phyloP scores from a whole-genome alignment of 2,113 vertebrate species.

The Seriola aureovittata region DNA sequence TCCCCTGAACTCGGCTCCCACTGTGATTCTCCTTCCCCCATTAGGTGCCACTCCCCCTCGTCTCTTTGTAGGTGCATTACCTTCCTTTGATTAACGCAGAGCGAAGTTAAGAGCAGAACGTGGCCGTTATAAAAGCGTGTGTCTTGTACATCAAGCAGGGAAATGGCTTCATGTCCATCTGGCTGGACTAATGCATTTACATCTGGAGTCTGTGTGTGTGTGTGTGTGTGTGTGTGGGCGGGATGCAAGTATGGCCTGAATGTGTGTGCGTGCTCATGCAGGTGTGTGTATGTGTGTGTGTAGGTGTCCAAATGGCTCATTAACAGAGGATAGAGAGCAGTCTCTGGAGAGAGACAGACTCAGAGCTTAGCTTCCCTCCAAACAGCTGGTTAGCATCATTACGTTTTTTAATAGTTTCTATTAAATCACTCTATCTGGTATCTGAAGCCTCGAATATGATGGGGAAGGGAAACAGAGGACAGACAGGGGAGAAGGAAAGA shows the following conservation, averaged over 20 bases:
- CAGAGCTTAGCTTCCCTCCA: constrained; percentile 22
- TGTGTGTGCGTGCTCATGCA: not conserved
- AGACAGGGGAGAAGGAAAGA: not conserved
- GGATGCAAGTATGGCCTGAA: not conserved
- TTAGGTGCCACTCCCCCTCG: constrained; percentile 23
- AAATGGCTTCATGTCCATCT: constrained; percentile 19
- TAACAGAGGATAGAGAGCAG: constrained; percentile 10
- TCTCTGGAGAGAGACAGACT: constrained; percentile 14
- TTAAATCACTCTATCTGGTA: not conserved
- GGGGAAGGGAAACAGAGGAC: not conserved
- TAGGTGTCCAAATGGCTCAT: constrained; percentile 27
- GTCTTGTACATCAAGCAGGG: constrained; percentile 19
- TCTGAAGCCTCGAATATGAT: not conserved
- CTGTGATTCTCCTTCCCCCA: constrained; percentile 42
- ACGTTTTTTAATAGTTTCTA: constrained; percentile 8
- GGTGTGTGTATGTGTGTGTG: not conserved
- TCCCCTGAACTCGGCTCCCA: constrained; percentile 5
- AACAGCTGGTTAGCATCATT: constrained; percentile 28
- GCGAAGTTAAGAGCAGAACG: constrained; percentile 13
- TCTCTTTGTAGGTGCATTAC: constrained; percentile 1
- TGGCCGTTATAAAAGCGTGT: constrained; percentile 21
- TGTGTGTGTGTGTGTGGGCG: not conserved
- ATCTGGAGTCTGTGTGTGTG: not conserved
- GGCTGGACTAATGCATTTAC: constrained; percentile 15
- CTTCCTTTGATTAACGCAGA: constrained; percentile 57